These are phyloP conservation scores for Tursiops truncatus DNA, from an alignment of 2,113 vertebrate species.

Conservation along the genomic window DNA sequence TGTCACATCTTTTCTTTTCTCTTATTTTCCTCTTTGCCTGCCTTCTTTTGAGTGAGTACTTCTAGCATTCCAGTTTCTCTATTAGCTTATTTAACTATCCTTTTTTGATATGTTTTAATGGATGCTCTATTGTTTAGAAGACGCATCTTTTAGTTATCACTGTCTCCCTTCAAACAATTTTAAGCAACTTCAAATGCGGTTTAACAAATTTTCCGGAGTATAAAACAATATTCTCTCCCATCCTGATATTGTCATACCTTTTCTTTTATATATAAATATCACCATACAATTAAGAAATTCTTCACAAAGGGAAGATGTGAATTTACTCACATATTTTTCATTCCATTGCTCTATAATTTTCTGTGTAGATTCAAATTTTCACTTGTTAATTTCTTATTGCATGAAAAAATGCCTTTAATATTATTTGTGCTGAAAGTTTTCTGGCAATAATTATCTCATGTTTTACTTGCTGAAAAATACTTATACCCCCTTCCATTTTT, in stretches of 20 bases:
- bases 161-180: not conserved
- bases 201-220: not conserved
- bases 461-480: not conserved
- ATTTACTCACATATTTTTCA: not conserved
- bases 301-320: not conserved
- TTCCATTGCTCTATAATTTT: not conserved
- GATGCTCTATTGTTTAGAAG: not conserved
- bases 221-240: not conserved
- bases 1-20: not conserved
- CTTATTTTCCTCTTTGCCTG: not conserved
- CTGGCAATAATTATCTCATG: not conserved
- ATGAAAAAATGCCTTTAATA: not conserved
- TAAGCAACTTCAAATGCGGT: not conserved
- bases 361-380: not conserved
- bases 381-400: not conserved
- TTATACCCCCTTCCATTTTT: not conserved
- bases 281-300: not conserved
- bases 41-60: not conserved
- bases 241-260: not conserved
- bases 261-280: not conserved
- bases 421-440: not conserved
- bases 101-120: not conserved
- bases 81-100: not conserved
- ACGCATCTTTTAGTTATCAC: not conserved
- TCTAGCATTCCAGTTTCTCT: not conserved